Conservation (phyloP, 1,140 invertebrate genomes). For the Drosophila kikkawai region DNA sequence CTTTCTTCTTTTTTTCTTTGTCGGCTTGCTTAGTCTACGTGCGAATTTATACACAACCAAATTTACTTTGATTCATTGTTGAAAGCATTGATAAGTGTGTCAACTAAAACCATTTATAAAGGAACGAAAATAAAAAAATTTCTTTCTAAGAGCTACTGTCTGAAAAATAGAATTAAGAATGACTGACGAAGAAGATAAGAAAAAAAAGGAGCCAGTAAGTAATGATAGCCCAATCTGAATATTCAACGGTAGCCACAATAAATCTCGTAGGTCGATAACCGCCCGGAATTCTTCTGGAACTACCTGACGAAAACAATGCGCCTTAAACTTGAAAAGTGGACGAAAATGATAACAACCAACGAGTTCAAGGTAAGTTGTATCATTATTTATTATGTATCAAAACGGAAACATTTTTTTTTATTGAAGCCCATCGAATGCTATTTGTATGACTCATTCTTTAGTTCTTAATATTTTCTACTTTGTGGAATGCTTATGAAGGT, state of each 20-base stretch:
- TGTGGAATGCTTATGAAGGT: no score
- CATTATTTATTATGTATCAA: no score
- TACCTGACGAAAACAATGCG: conserved; percentile 2
- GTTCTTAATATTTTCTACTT: no score
- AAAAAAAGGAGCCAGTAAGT: conserved; percentile 7
- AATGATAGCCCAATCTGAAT: background rate
- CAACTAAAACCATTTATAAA: background rate
- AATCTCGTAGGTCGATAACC: conserved; percentile 1
- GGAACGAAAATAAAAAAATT: background rate
- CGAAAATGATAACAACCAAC: conserved; percentile 7
- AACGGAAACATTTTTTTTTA: no score
- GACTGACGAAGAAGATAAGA: conserved; percentile 6
- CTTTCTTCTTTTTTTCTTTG: no score
- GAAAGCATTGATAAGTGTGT: background rate
- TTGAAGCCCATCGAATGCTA: no score
- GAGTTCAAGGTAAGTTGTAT: background rate
- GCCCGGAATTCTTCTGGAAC: conserved; percentile 7
- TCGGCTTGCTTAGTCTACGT: no score
- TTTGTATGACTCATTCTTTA: no score
- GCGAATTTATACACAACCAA: no score
- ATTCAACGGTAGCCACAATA: background rate
- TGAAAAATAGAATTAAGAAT: background rate
- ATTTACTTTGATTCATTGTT: background rate
- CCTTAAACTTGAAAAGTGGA: conserved; percentile 8
- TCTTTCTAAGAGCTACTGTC: background rate